Conservation (phyloP, 2,113 vertebrate species). For the Amazona vittata region DNA sequence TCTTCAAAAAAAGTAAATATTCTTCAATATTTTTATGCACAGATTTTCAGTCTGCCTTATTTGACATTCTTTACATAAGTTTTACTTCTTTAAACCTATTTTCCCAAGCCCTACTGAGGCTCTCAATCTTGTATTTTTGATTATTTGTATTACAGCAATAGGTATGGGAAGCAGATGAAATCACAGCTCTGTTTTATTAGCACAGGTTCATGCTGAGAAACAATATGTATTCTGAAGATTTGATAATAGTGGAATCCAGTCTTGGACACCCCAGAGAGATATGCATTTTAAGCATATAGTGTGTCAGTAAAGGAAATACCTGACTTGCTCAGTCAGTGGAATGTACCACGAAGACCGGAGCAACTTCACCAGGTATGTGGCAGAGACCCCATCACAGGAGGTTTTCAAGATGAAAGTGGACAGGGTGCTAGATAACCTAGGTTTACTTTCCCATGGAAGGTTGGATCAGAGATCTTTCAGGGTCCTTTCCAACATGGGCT, state of each 20-base stretch:
- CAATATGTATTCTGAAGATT: slow-evolving; percentile 31
- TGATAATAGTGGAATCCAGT: slow-evolving; percentile 6
- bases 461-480: not conserved
- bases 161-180: not conserved
- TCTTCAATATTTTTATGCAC: not conserved
- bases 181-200: slow-evolving; percentile 23
- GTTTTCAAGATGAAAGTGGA: not conserved
- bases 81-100: slow-evolving; percentile 8
- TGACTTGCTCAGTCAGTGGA: not conserved
- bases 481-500: not conserved
- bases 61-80: not conserved
- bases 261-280: not conserved
- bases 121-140: slow-evolving; percentile 18
- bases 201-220: not conserved
- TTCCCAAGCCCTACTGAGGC: slow-evolving; percentile 28
- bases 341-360: not conserved
- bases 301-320: not conserved
- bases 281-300: not conserved
- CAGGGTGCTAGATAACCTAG: not conserved
- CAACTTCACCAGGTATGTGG: not conserved
- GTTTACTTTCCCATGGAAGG: fast-evolving
- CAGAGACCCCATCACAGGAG: not conserved
- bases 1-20: not conserved
- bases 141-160: slow-evolving; percentile 47
- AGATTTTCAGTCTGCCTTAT: not conserved